Evolutionary conservation across 2,113 vertebrate species (phyloP).

Genomic region (Myanophis thanlyinensis): DNA sequence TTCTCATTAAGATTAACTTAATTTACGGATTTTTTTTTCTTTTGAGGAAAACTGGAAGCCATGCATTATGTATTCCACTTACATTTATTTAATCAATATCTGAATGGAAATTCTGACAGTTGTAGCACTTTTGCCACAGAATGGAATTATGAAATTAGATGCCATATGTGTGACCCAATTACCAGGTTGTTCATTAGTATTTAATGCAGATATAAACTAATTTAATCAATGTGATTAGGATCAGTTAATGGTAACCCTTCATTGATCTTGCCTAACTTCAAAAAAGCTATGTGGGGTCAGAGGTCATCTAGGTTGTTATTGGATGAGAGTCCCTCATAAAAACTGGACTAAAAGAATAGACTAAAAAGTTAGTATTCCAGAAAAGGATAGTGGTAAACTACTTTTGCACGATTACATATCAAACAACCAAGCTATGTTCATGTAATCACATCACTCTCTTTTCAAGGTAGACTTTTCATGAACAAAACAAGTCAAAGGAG

Average conservation of each 20-base stretch:
- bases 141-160: background rate
- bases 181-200: background rate
- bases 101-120: background rate
- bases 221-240: background rate
- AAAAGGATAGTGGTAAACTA: background rate
- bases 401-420: background rate
- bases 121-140: background rate
- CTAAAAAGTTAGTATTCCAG: background rate
- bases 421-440: background rate
- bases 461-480: background rate
- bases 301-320: background rate
- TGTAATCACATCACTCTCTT: background rate
- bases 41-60: background rate
- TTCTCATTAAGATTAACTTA: background rate
- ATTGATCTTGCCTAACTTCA: background rate
- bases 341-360: background rate
- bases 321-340: background rate
- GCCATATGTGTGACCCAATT: background rate
- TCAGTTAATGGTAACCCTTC: background rate
- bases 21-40: background rate
- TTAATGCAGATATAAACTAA: background rate
- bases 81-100: background rate
- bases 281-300: background rate
- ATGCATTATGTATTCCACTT: background rate
- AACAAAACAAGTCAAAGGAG: background rate